phyloP scores from a whole-genome alignment of 23 tunicate species.

The Phallusia fumigata region DNA sequence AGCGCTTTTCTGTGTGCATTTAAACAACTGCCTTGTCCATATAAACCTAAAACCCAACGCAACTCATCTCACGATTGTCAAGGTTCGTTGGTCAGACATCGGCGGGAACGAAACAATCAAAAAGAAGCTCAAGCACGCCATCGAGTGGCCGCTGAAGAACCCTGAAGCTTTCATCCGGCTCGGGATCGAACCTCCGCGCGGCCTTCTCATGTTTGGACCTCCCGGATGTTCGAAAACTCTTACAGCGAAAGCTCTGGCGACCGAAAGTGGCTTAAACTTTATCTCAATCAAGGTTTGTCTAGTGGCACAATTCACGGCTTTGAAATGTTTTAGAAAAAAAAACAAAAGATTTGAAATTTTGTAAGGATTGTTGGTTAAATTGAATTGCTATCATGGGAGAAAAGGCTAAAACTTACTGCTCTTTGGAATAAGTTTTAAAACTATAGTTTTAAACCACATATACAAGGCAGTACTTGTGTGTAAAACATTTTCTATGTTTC shows the following conservation, averaged over 20 bases:
- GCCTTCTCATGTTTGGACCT: conserved; percentile 95
- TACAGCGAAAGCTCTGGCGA: conserved; percentile 97
- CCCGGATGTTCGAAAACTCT: conserved; percentile 99
- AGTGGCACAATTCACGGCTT: no score
- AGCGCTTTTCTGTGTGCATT: no score
- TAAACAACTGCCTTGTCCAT: no score
- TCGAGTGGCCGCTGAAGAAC: conserved; percentile 96
- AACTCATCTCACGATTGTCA: background rate
- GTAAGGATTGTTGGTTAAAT: no score
- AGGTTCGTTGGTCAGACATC: conserved; percentile 83
- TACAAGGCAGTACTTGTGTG: no score
- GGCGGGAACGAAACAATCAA: conserved; percentile 75
- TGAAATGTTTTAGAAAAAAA: background rate
- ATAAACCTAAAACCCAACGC: no score
- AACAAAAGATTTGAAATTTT: no score
- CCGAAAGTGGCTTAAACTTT: conserved; percentile 93
- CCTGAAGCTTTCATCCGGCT: conserved; percentile 64
- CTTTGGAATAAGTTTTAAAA: no score
- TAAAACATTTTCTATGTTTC: no score
- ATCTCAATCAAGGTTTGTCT: conserved; percentile 85
- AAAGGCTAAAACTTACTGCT: no score
- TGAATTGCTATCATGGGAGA: no score
- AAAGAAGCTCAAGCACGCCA: conserved; percentile 68
- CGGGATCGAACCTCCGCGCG: conserved; percentile 92
- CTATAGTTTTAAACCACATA: no score